A percentile compares a stretch with the other conserved stretches of the same genome.
Evolutionary conservation across 2,113 vertebrate genomes (phyloP).

Genomic region (Petrocephalus microphthalmus): DNA sequence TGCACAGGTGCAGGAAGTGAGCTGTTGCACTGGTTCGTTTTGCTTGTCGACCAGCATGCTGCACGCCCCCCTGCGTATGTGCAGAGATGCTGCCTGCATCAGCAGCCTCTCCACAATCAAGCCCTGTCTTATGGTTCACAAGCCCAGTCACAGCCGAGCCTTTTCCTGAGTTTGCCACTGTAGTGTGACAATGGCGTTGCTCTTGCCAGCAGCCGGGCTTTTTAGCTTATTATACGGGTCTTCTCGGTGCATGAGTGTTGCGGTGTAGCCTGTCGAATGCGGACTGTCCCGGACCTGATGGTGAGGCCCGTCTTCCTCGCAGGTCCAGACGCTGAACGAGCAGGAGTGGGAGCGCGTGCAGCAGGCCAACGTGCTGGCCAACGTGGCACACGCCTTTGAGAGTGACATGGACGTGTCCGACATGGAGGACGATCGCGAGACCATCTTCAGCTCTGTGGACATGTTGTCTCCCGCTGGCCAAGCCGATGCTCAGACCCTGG

Average conservation of each 20-base stretch:
- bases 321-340: conserved; percentile 95
- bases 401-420: conserved; percentile 87
- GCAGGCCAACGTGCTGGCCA: conserved; percentile 90
- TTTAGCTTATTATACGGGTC: not conserved
- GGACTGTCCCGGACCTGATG: not conserved
- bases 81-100: not conserved
- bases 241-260: not conserved
- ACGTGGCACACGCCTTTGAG: conserved; percentile 92
- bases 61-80: not conserved
- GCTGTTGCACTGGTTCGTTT: not conserved
- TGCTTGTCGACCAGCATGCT: not conserved
- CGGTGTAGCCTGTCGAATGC: not conserved
- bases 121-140: not conserved
- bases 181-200: not conserved
- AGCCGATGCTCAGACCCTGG: conserved; percentile 90
- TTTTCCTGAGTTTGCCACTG: not conserved
- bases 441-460: conserved; percentile 85
- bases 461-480: conserved; percentile 88
- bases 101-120: not conserved
- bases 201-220: not conserved
- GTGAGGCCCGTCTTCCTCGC: not conserved
- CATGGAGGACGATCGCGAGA: conserved; percentile 81
- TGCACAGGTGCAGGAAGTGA: not conserved
- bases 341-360: conserved; percentile 98
- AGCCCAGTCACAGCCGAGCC: not conserved